Base-by-base conservation (phyloP, 2,113 vertebrate genomes). In the Chrysemys picta region DNA sequence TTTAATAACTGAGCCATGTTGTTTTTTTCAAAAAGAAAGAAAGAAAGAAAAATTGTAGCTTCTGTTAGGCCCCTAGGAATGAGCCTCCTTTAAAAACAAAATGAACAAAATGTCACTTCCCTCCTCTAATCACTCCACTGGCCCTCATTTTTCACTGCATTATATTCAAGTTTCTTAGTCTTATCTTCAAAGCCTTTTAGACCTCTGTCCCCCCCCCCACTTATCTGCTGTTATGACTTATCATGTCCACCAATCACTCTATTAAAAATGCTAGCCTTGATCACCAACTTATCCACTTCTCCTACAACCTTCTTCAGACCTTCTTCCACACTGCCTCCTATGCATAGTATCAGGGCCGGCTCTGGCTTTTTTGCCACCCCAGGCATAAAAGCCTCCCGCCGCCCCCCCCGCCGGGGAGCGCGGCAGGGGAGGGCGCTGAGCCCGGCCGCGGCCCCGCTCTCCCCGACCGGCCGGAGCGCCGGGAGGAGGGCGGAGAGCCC, bases 141-240 rank as follows among this genome's bases (percentile, higher is more conserved):
- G 25, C 25, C 42, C 25, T 17, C 50, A 42, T 38, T 82, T 42
- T 84, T 49, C 31, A 35, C 5, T 42, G 47, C 12, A 1, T 82
- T 47, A 52, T 27, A 54, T 27, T 24, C 49, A 0, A 0, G 2
- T 53, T 53, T 8, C 56, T 80, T 72, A 38, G 10, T 72, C 2
- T 38, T 38, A 72, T 56, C 45, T 13, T 0, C 0, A 29, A 72
- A 69, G 29, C 69, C 27, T 22, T 1, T 1, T 1, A 50, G 6
- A 81, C 38, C 50, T 87, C 65, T 75, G 10, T 59, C 19, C 49
- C 56, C 10, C 10, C 0, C 0, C 35, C 5, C 24, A 5, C 35
- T 50, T 87, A 82, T 84, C 0, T 1, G 3, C 12, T 24, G 6
- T 47, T 50, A 8, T 0, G 0, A 35, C 56, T 38, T 19, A 2